Base-by-base conservation (phyloP, 2,113 vertebrate species). In the Mesocricetus auratus region DNA sequence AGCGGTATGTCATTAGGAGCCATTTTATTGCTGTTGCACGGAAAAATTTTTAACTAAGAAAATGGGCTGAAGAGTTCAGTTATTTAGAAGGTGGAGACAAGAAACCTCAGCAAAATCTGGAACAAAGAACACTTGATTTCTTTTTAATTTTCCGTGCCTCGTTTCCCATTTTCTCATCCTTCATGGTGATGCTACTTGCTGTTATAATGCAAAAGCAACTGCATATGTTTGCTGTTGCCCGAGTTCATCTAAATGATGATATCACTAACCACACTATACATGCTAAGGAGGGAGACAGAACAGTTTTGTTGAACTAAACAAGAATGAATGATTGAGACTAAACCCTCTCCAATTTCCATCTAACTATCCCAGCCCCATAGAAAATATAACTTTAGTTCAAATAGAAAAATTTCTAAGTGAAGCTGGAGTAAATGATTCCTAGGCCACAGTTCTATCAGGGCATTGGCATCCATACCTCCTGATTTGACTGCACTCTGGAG, bases 141-240 rank as follows among this genome's bases (percentile, higher is more conserved):
- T 60, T 79, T 79, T 53, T 21, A 39, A 24, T 58, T 69, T 53
- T 94, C 58, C 90, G 21, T 36, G 77, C 12, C 15, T 58, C 21
- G 24, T 81, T 95, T 92, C 10, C 2, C 3, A 45, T 64, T 92
- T 96, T 93, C 53, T 47, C 39, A 81, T 77, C 47, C 86, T 60
- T 94, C n/a, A 53, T 31, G 64, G 64, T 12, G 71, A 74, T 86
- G 9, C 4, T 24, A n/a, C 50, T 39, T 86, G 33, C 66, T 85
- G 7, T 77, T 94, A 39, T 33, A 74, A 42, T 64, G 22, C 2
- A 75, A 12, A 39, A 91, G 71, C 13, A 71, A 91, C 88, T 71
- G 50, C 22, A 53, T 64, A 45, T 85, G 22, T 91, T 91, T 89
- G 15, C 31, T 91, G 0, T 60, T 95, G 74, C 4, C 45, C 66